These are phyloP conservation scores for Chionomys nivalis DNA, from an alignment of 2,113 vertebrate genomes.

Conservation along the genomic window DNA sequence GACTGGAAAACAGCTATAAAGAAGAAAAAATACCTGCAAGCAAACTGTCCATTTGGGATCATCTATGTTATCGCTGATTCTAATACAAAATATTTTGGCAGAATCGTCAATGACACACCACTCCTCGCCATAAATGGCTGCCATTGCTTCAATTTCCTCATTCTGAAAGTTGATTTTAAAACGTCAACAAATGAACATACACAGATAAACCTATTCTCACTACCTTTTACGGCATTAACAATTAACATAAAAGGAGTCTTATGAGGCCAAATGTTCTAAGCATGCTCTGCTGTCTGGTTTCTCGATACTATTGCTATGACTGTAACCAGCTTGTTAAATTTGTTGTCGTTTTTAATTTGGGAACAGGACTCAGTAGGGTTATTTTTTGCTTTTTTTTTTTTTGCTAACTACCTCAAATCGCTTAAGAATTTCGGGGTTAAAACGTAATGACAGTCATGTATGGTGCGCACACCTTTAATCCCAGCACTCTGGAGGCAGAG, in stretches of 20 bases:
- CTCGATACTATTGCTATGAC: not conserved
- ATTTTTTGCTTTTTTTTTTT: not conserved
- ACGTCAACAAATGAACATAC: not conserved
- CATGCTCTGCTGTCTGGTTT: not conserved
- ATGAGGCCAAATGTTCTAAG: not conserved
- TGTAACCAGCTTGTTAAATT: not conserved
- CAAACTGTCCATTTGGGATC: constrained; percentile 91
- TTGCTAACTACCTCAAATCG: not conserved
- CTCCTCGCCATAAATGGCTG: constrained; percentile 96
- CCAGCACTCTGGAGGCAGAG: not conserved
- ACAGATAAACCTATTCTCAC: not conserved
- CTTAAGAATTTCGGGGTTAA: not conserved
- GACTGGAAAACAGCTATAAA: constrained; percentile 10
- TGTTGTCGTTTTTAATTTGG: not conserved
- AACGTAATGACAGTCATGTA: not conserved
- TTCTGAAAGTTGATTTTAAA: constrained; percentile 83
- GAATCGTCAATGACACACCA: constrained; percentile 97
- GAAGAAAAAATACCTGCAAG: constrained; percentile 90
- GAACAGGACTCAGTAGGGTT: too few relatives aligned
- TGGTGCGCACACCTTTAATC: not conserved
- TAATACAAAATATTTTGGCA: constrained; percentile 96
- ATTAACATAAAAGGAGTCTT: not conserved
- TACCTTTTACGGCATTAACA: not conserved
- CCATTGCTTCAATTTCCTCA: constrained; percentile 98
- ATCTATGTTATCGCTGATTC: constrained; percentile 89